Conservation (phyloP, 1,140 invertebrate genomes). For the Palaemon carinicauda region DNA sequence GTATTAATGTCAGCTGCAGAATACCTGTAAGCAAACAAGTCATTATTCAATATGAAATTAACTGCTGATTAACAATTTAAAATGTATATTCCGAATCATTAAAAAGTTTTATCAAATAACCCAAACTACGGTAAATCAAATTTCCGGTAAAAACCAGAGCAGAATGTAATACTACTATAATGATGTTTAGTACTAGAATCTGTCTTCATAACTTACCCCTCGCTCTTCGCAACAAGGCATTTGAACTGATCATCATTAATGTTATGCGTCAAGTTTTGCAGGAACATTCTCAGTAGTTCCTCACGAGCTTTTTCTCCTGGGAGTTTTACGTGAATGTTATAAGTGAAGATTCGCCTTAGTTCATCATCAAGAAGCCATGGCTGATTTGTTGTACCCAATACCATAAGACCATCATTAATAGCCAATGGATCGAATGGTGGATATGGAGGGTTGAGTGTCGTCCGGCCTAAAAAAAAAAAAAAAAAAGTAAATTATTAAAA, state of each 20-base stretch:
- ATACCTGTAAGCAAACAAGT: conserved; percentile 46
- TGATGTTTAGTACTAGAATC: too few relatives aligned
- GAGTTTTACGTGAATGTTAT: conserved; percentile 59
- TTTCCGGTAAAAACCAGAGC: too few relatives aligned
- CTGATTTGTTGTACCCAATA: conserved; percentile 56
- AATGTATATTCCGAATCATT: too few relatives aligned
- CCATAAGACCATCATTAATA: conserved; percentile 50
- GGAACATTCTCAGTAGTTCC: conserved; percentile 58
- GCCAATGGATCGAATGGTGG: conserved; percentile 28
- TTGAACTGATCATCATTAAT: conserved; percentile 56
- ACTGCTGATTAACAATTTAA: not conserved
- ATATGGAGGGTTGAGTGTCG: conserved; percentile 54
- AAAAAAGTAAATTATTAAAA: not conserved
- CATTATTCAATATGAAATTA: too few relatives aligned
- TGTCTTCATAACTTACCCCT: conserved; percentile 46
- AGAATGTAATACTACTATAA: too few relatives aligned
- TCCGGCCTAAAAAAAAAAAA: conserved; percentile 15
- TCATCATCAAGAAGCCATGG: conserved; percentile 59
- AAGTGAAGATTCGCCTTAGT: conserved; percentile 53
- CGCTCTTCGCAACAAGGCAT: conserved; percentile 58
- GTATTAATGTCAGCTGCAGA: conserved; percentile 58
- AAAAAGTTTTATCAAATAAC: too few relatives aligned
- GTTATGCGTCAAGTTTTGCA: conserved; percentile 46
- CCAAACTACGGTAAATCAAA: too few relatives aligned
- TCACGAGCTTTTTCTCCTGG: conserved; percentile 56